A percentile compares a stretch with the other conserved stretches of the same genome.
phyloP scores from a whole-genome alignment of 2,888 invertebrate genomes.

The Entomobrya proxima region DNA sequence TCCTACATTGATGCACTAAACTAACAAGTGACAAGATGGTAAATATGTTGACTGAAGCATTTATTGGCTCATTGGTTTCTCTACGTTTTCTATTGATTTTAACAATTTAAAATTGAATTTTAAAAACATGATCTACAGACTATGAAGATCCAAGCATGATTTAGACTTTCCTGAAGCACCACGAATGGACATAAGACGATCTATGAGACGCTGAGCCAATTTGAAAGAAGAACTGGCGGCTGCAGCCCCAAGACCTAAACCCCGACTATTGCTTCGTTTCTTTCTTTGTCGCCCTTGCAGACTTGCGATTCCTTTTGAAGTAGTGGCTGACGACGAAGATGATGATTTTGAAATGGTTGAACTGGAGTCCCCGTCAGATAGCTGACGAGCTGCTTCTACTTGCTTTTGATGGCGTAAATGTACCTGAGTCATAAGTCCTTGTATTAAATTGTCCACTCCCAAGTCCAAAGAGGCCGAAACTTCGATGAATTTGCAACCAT shows the following conservation, averaged over 20 bases:
- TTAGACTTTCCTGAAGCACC: constrained; percentile 58
- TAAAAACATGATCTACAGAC: constrained; percentile 45
- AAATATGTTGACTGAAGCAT: too few relatives aligned
- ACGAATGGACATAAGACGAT: constrained; percentile 61
- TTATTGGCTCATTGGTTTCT: constrained; percentile 3
- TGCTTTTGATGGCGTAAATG: constrained; percentile 51
- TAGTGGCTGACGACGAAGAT: constrained; percentile 22
- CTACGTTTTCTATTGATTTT: neutral
- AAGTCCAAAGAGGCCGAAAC: constrained; percentile 65
- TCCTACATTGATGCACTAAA: too few relatives aligned
- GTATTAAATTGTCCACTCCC: constrained; percentile 59
- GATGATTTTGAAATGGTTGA: too few relatives aligned
- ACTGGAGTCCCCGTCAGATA: constrained; percentile 27
- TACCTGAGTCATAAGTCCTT: constrained; percentile 65
- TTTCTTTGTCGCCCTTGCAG: constrained; percentile 32
- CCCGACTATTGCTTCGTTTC: constrained; percentile 52
- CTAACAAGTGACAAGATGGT: too few relatives aligned
- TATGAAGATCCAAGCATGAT: constrained; percentile 67
- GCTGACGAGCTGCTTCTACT: constrained; percentile 33
- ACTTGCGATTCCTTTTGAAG: neutral
- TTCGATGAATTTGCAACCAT: constrained; percentile 68
- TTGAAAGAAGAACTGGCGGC: constrained; percentile 54
- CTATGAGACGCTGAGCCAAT: constrained; percentile 65
- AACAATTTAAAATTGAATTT: neutral
- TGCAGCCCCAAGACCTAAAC: constrained; percentile 43